Base-by-base conservation (phyloP, 2,888 invertebrate species). In the Nesidiocoris tenuis region DNA sequence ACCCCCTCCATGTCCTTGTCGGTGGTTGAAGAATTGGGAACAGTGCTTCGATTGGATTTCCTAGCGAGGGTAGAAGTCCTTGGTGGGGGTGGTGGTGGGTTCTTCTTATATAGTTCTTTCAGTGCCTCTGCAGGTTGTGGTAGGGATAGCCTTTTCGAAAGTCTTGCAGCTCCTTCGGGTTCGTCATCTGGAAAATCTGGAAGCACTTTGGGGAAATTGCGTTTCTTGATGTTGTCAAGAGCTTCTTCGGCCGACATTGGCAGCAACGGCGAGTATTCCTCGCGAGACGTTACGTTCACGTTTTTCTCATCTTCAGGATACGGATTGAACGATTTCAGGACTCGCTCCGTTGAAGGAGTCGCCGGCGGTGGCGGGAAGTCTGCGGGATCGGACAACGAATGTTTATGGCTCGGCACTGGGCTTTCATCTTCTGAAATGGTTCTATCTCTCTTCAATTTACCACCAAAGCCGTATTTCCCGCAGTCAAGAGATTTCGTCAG, bases 201-300 rank as follows among this genome's bases (percentile, higher is more conserved):
- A 39, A 94, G 82, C 0, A 94, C 94, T 86, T 94, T 94, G 0
- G 94, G 94, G 82, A 90, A 94, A 82, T 93, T 94, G 80, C 92
- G 86, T 76, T 90, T 86, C 82, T 91, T 90, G 61, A 94, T 91
- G 39, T 90, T 89, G 78, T 88, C 85, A 70, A 93, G 82, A 0
- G 92, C 89, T 82, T 93, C 91, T 81, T 90, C 91, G 5, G 88
- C 88, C 2, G 77, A 64, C 54, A 67, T 66, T 21, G 59, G 68
- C 16, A n/a, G 57, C 3, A 59, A 17, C 22, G 72, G 63, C 23
- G 75, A 54, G 3, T 61, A 23, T 19, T 79, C 83, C 74, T 91
- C 90, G 75, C 89, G 86, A 65, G 90, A 90, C 0, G 93, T 93
- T 0, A 93, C 92, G 82, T 93, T 94, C 23, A 77, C 74, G 12